Percentiles rank a stretch among this genome's conserved stretches.
Conservation (phyloP, 64 coral and sea anemone genomes). For the Montipora capricornis region DNA sequence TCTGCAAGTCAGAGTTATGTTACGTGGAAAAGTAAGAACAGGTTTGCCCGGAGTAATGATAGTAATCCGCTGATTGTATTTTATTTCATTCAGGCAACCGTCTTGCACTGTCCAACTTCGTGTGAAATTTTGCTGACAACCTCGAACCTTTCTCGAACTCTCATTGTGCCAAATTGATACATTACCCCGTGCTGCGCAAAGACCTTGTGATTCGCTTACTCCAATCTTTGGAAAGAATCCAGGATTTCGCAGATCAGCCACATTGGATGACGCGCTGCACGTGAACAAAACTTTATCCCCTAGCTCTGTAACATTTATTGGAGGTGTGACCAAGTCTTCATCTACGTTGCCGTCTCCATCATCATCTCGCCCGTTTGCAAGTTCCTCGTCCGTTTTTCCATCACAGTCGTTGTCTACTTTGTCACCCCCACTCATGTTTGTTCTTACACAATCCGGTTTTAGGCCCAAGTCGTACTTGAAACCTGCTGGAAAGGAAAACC, state of each 20-base stretch:
- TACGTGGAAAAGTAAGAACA: not conserved
- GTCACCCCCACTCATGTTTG: constrained; percentile 3
- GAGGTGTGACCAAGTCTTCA: constrained; percentile 5
- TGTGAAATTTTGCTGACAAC: not conserved
- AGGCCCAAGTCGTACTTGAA: not conserved
- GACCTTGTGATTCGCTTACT: not conserved
- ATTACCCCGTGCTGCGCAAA: not conserved
- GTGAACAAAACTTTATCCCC: constrained; percentile 8
- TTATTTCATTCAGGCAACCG: constrained; percentile 17
- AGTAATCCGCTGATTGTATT: not conserved
- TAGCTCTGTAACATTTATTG: constrained; percentile 7
- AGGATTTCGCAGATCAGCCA: not conserved
- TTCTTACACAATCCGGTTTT: not conserved
- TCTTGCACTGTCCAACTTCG: constrained; percentile 36
- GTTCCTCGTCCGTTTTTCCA: constrained; percentile 55
- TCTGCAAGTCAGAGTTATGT: constrained; percentile 13
- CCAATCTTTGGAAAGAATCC: not conserved
- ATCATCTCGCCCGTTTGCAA: constrained; percentile 50
- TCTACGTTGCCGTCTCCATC: constrained; percentile 36
- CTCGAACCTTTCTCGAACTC: not conserved
- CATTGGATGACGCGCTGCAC: not conserved
- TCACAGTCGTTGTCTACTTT: constrained; percentile 76
- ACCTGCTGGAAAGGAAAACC: constrained; percentile 36
- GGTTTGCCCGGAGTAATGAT: not conserved
- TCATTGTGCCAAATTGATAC: not conserved